Evolutionary conservation across 2,113 vertebrate species (phyloP), one percentile per base, ranked within the genome.

Genomic region (Indicator indicator): DNA sequence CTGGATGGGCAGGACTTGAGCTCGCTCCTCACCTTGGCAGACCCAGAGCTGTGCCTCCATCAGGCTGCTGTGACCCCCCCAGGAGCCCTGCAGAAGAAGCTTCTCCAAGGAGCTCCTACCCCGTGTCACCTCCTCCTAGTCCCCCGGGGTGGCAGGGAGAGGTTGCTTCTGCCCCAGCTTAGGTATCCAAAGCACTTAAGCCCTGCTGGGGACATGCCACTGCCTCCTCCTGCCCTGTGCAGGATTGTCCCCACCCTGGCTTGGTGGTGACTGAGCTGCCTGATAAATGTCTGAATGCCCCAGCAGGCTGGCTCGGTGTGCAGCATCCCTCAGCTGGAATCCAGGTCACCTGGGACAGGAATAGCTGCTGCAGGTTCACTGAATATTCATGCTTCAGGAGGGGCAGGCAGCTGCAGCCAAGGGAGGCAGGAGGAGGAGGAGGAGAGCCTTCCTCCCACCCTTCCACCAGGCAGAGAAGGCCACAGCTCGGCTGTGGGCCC

Each of bases 331-430:
- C 94, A 97, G 94, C 90, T 89, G 92, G 92, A 96, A 97, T 95
- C 88, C 94, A 97, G 96, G 96, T 95, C 95, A 95, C 78, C 72
- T 28, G 88, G 96, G 95, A 96, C 93, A 94, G 95, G 95, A 97
- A 96, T 96, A 97, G 96, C 88, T 68, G 89, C 82, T 89, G 95
- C 85, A 95, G 96, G 95, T 95, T 95, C 96, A 88, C 94, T 95
- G 95, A 94, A 95, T 95, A 96, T 93, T 95, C 93, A 97, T 91
- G 93, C 94, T 92, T 95, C 96, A 83, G 96, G 93, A 95, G 93
- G 95, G 93, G 81, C 85, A 94, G 89, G 86, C 94, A 97, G 95
- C 86, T 71, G 79, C 94, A 86, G 83, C 77, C 8, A 82, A 8
- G 33, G 88, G 93, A 93, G 77, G 68, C 81, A 33, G 92, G 5